A percentile compares a stretch with the other conserved stretches of the same genome.
phyloP scores from a whole-genome alignment of 2,797 vertebrate genomes.

The Vespertilio murinus region DNA sequence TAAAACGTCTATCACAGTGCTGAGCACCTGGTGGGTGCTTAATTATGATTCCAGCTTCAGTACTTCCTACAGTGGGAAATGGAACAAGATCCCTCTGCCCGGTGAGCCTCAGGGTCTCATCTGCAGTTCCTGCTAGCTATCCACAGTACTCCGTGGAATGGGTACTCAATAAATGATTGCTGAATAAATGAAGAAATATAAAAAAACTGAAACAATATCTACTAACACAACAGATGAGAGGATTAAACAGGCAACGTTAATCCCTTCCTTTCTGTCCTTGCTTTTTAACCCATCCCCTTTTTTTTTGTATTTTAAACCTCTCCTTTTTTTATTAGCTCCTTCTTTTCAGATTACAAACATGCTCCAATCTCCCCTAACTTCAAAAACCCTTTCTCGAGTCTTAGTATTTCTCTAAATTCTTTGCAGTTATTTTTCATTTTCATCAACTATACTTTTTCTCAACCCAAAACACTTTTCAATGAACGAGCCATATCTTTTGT shows the following conservation, averaged over 20 bases:
- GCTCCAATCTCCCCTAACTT: not conserved
- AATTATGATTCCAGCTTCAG: not conserved
- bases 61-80: not conserved
- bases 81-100: not conserved
- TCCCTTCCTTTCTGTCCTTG: not conserved
- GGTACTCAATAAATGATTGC: not conserved
- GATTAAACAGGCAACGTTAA: not conserved
- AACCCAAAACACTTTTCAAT: conserved; percentile 15
- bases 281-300: not conserved
- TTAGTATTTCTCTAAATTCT: not conserved
- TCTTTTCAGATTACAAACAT: not conserved
- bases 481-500: not conserved
- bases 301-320: not conserved
- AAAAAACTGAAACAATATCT: not conserved
- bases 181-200: not conserved
- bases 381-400: not conserved
- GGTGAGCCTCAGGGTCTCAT: not conserved
- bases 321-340: not conserved
- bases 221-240: not conserved
- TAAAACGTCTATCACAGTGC: not conserved
- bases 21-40: not conserved
- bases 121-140: not conserved
- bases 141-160: not conserved
- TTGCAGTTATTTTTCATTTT: not conserved
- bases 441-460: not conserved